phyloP scores from a whole-genome alignment of 2,888 invertebrate species.

The Amitus sp. region DNA sequence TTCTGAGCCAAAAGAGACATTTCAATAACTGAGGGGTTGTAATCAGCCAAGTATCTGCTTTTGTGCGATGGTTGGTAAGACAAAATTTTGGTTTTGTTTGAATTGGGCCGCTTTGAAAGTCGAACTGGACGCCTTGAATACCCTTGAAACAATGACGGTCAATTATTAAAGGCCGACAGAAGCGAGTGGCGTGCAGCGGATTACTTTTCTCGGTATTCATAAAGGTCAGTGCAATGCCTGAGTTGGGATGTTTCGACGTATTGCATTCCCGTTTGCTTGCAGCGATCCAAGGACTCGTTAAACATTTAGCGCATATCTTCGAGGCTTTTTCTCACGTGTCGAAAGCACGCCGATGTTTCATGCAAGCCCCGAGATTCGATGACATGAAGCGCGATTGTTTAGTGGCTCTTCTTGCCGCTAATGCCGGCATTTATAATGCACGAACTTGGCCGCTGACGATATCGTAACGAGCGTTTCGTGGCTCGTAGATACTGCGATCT shows the following conservation, averaged over 20 bases:
- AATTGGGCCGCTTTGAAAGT: not conserved
- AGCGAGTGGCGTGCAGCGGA: constrained; percentile 51
- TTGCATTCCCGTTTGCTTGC: constrained; percentile 24
- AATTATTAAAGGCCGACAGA: constrained; percentile 44
- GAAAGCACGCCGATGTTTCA: not conserved
- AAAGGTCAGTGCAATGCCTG: constrained; percentile 54
- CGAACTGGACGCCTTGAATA: no score
- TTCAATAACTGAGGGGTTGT: not conserved
- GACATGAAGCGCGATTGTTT: constrained; percentile 2
- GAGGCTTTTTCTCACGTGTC: constrained; percentile 14
- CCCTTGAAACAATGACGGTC: constrained; percentile 17
- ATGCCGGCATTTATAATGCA: constrained; percentile 1
- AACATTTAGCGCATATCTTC: constrained; percentile 24
- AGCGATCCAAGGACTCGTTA: constrained; percentile 18
- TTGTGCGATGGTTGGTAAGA: no score
- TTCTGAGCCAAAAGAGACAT: no score
- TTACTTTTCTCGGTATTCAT: constrained; percentile 52
- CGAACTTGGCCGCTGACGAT: constrained; percentile 20
- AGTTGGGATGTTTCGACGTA: constrained; percentile 32
- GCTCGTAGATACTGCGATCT: constrained; percentile 47
- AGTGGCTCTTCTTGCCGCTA: not conserved
- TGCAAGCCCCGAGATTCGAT: not conserved
- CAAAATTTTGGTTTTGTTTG: not conserved
- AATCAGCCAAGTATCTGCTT: no score
- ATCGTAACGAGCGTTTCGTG: constrained; percentile 37